Evolutionary conservation across 2,888 invertebrate genomes (phyloP).

Genomic region (Leucozona laternaria): DNA sequence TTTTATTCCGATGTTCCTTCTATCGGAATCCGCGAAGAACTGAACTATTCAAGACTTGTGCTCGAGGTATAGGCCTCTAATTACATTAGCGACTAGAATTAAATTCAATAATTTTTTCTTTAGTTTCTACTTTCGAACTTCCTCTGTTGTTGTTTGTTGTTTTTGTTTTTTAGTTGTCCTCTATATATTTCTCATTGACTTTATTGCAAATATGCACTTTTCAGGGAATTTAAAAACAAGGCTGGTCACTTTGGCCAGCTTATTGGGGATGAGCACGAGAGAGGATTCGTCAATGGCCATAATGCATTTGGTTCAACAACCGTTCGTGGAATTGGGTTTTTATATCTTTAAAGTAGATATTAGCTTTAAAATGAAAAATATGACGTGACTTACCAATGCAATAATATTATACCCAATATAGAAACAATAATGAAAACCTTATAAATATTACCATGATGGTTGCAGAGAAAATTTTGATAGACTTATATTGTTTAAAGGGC

Average conservation of each 20-base stretch:
- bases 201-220: slow-evolving; percentile 69
- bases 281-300: slow-evolving; percentile 7
- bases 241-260: slow-evolving; percentile 39
- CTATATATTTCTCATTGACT: slow-evolving; percentile 32
- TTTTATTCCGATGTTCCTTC: slow-evolving; percentile 78
- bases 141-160: neutral
- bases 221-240: slow-evolving; percentile 6
- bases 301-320: slow-evolving; percentile 15
- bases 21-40: slow-evolving; percentile 81
- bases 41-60: slow-evolving; percentile 77
- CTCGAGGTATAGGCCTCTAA: slow-evolving; percentile 81
- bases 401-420: neutral
- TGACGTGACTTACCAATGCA: neutral
- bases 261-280: neutral
- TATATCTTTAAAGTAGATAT: neutral
- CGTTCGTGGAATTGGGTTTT: slow-evolving; percentile 1
- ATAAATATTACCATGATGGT: neutral
- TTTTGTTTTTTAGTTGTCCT: neutral
- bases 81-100: slow-evolving; percentile 81
- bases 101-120: slow-evolving; percentile 70
- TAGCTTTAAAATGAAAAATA: neutral
- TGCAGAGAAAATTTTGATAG: slow-evolving; percentile 50
- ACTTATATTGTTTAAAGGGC: slow-evolving; percentile 47
- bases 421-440: neutral
- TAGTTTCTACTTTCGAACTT: neutral